Conservation (phyloP, 1,140 invertebrate genomes). For the Heliconius himera region DNA sequence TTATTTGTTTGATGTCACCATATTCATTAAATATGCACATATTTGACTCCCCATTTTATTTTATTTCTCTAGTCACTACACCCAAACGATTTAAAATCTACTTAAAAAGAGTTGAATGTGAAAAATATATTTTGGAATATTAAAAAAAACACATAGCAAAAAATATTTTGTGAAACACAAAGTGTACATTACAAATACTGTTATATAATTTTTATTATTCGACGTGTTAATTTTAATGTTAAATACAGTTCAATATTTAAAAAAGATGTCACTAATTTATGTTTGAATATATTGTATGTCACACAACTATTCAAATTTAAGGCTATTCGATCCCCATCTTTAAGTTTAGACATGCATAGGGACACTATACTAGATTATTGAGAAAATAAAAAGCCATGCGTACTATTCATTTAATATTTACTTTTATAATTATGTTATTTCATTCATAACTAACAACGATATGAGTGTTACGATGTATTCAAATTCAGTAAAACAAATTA, state of each 20-base stretch:
- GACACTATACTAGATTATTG: constrained; percentile 21
- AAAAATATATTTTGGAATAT: constrained; percentile 1
- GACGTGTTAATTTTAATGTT: neutral
- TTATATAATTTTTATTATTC: neutral
- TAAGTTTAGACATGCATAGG: constrained; percentile 7
- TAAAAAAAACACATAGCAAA: neutral
- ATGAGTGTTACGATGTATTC: constrained; percentile 80
- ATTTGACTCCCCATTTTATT: neutral
- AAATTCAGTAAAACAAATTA: constrained; percentile 81
- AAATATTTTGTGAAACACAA: constrained; percentile 3
- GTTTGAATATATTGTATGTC: neutral
- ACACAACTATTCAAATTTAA: neutral
- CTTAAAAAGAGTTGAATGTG: constrained; percentile 6
- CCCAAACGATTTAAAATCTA: constrained; percentile 4
- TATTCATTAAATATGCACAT: neutral
- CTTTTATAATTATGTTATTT: constrained; percentile 82
- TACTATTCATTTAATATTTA: constrained; percentile 82
- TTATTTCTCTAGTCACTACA: neutral
- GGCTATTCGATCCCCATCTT: neutral
- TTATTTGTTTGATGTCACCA: constrained; percentile 1
- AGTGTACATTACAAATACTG: constrained; percentile 6
- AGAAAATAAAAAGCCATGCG: constrained; percentile 73
- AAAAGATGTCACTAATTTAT: neutral
- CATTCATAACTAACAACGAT: constrained; percentile 82
- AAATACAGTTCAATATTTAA: neutral